Evolutionary conservation across 1,140 invertebrate species (phyloP).

Genomic region (Mylabris phalerata): DNA sequence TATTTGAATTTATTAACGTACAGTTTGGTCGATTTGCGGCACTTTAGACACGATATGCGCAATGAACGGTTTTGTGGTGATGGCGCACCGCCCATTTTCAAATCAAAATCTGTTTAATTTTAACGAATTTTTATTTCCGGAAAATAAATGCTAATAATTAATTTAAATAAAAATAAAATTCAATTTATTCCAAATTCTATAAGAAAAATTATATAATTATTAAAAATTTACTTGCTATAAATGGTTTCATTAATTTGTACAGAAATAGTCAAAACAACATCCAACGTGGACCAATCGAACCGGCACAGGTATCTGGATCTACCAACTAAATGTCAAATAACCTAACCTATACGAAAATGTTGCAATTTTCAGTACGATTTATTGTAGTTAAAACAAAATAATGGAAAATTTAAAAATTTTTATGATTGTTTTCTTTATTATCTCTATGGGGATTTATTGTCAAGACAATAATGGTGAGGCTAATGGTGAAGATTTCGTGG

Average conservation of each 20-base stretch:
- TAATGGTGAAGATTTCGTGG: conserved; percentile 43
- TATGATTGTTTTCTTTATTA: too few species aligned
- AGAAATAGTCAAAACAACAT: conserved; percentile 16
- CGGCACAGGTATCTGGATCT: conserved; percentile 5
- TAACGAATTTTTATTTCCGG: too few species aligned
- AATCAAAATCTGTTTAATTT: conserved; percentile 9
- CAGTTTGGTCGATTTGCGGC: not conserved
- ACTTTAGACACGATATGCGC: conserved; percentile 5
- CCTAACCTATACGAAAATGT: not conserved
- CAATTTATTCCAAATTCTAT: too few species aligned
- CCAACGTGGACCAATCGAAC: conserved; percentile 14
- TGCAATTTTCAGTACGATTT: too few species aligned
- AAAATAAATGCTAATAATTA: too few species aligned
- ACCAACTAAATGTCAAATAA: not conserved
- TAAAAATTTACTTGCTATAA: too few species aligned
- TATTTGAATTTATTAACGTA: too few species aligned
- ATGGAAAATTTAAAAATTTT: too few species aligned
- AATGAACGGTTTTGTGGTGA: not conserved
- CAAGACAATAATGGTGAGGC: conserved; percentile 1
- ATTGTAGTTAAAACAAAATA: too few species aligned
- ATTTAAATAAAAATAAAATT: too few species aligned
- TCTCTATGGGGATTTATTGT: not conserved
- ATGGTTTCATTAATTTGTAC: too few species aligned
- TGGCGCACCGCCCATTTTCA: conserved; percentile 8
- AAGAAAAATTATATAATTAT: too few species aligned